These are phyloP conservation scores for Setipinna tenuifilis DNA, from an alignment of 2,797 vertebrate species.

Conservation along the genomic window DNA sequence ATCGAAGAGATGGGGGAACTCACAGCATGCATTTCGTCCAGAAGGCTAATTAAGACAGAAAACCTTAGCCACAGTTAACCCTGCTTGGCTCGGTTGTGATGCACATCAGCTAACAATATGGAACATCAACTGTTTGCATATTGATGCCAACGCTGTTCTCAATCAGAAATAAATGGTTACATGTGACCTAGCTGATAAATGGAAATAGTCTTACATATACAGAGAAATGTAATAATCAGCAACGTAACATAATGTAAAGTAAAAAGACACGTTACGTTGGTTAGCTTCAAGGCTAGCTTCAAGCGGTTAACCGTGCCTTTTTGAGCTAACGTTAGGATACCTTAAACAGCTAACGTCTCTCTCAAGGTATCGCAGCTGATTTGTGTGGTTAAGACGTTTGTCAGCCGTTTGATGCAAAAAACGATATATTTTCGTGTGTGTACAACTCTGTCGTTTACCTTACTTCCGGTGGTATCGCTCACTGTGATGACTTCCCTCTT, in stretches of 20 bases:
- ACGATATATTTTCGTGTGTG: not conserved
- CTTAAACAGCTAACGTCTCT: not conserved
- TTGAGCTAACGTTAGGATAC: not conserved
- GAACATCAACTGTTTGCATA: not conserved
- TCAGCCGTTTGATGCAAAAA: not conserved
- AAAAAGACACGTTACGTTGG: not conserved
- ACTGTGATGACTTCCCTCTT: not conserved
- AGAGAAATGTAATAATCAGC: no score
- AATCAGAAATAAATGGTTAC: not conserved
- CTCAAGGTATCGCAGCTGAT: not conserved
- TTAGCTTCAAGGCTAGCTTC: conserved; percentile 3
- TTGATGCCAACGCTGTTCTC: not conserved
- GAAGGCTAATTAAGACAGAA: not conserved
- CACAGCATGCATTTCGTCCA: not conserved
- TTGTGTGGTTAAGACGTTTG: not conserved
- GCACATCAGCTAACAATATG: not conserved
- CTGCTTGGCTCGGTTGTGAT: not conserved
- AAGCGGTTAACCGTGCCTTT: not conserved
- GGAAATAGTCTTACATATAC: not conserved
- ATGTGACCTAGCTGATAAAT: not conserved
- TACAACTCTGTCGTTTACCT: conserved; percentile 6
- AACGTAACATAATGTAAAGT: not conserved
- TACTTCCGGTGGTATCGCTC: conserved; percentile 9
- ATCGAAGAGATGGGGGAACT: not conserved
- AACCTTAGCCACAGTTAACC: not conserved